Percentiles rank a stretch among this genome's conserved stretches.
These are phyloP conservation scores for Halcyon smyrnensis DNA, from an alignment of 2,797 vertebrate genomes.

Conservation along the genomic window DNA sequence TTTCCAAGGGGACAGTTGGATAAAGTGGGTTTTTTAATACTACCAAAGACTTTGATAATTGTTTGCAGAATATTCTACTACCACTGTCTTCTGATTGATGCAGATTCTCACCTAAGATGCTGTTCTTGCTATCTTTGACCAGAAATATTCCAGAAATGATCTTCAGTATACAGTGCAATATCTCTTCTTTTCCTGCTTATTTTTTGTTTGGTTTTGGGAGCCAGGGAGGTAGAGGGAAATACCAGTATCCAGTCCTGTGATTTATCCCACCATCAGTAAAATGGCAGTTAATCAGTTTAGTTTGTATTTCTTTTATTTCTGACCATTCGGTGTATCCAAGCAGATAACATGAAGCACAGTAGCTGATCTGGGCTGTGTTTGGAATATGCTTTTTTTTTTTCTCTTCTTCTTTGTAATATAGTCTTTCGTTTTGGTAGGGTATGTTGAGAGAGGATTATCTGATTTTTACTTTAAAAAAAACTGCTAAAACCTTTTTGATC, in stretches of 20 bases:
- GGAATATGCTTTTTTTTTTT: background rate
- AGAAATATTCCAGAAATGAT: background rate
- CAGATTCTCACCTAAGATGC: background rate
- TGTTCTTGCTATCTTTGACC: background rate
- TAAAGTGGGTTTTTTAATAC: background rate
- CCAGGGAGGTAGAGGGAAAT: background rate
- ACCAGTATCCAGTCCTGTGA: background rate
- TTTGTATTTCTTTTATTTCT: background rate
- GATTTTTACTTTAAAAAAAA: background rate
- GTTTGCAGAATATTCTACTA: background rate
- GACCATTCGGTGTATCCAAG: background rate
- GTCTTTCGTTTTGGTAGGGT: background rate
- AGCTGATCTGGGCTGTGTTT: background rate
- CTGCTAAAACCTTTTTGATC: background rate
- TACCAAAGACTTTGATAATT: background rate
- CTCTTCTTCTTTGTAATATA: background rate
- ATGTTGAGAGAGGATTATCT: background rate
- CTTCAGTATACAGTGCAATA: background rate
- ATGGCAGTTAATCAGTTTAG: background rate
- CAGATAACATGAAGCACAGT: background rate
- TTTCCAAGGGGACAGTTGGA: background rate
- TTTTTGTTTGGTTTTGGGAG: background rate
- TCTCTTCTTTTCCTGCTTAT: background rate
- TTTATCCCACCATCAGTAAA: background rate
- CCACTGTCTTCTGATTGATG: background rate